These are phyloP conservation scores for Anolis sagrei DNA, from an alignment of 2,113 vertebrate species.

Conservation along the genomic window DNA sequence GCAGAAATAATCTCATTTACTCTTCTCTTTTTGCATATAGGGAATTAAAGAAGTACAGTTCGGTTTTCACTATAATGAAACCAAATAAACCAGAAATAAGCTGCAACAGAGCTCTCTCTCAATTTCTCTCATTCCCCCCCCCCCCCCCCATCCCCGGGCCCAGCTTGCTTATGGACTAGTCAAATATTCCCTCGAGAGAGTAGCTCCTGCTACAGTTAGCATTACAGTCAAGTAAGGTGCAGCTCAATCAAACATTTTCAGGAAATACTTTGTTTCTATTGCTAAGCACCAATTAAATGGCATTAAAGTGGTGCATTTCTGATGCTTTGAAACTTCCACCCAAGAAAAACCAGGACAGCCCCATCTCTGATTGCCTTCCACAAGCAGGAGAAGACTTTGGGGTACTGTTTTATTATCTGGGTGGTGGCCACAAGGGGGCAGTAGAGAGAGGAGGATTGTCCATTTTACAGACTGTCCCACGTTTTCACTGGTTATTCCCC, in stretches of 20 bases:
- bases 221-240: neutral
- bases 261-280: neutral
- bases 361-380: too few relatives aligned
- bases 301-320: neutral
- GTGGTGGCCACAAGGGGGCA: too few relatives aligned
- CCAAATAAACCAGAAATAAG: constrained; percentile 21
- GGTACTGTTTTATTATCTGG: too few relatives aligned
- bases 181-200: neutral
- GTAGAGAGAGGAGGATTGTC: too few relatives aligned
- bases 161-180: neutral
- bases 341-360: too few relatives aligned
- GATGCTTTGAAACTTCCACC: neutral
- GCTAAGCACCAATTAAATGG: neutral
- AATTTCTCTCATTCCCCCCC: neutral
- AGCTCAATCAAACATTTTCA: neutral
- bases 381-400: too few relatives aligned
- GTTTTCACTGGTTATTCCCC: too few relatives aligned
- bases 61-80: constrained; percentile 7
- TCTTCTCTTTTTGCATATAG: constrained; percentile 33
- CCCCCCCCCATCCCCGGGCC: too few relatives aligned
- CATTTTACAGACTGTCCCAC: too few relatives aligned
- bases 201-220: neutral
- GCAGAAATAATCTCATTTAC: constrained; percentile 44
- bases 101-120: neutral
- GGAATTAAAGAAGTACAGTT: constrained; percentile 37